Evolutionary conservation across 37 sponge, comb jelly and placozoan species (phyloP).

Genomic region (Halichondria panicea): DNA sequence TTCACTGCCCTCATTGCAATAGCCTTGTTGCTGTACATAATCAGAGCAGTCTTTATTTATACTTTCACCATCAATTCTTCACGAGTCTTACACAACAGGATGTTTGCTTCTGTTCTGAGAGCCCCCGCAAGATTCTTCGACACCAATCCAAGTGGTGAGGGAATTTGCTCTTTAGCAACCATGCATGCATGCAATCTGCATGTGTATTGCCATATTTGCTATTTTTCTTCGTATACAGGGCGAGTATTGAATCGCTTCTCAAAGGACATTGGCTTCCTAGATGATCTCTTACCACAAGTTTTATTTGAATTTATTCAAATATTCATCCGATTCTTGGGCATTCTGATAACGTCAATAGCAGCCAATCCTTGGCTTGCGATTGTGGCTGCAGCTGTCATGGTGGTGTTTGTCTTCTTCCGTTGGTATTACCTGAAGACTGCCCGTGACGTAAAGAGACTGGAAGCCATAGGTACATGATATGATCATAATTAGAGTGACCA

Average conservation of each 20-base stretch:
- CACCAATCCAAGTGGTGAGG: constrained; percentile 74
- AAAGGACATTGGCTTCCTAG: constrained; percentile 76
- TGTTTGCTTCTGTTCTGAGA: constrained; percentile 56
- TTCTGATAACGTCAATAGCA: constrained; percentile 44
- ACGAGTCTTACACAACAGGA: constrained; percentile 64
- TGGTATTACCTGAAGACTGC: constrained; percentile 65
- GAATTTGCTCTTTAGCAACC: too few species aligned
- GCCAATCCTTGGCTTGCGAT: constrained; percentile 63
- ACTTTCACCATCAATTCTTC: constrained; percentile 57
- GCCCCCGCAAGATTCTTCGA: constrained; percentile 81
- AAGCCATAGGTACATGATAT: constrained; percentile 76
- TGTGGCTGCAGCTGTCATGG: constrained; percentile 25
- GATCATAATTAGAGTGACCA: too few species aligned
- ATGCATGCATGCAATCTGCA: too few species aligned
- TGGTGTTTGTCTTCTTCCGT: constrained; percentile 31
- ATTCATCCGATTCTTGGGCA: constrained; percentile 40
- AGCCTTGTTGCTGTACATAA: constrained; percentile 30
- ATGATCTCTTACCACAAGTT: constrained; percentile 59
- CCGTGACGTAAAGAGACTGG: constrained; percentile 78
- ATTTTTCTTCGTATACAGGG: too few species aligned
- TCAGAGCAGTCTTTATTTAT: constrained; percentile 20
- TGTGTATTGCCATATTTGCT: too few species aligned
- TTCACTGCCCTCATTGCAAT: constrained; percentile 24
- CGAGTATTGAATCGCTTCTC: constrained; percentile 79
- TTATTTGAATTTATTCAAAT: constrained; percentile 54